Conservation (phyloP, 1,140 invertebrate genomes). For the Drosophila truncata region DNA sequence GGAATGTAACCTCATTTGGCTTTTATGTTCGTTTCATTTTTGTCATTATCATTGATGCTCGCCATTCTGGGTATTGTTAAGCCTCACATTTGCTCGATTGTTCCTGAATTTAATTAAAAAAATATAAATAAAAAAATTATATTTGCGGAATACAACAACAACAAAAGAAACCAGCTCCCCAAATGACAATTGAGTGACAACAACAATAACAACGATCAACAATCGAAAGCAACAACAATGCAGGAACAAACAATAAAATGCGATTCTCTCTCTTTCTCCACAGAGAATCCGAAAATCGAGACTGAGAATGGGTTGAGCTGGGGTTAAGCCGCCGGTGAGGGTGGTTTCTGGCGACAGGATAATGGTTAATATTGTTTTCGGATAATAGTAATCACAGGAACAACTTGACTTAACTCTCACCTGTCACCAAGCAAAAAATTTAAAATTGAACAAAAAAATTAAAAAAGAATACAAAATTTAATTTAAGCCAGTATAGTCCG, state of each 20-base stretch:
- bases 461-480: too few species aligned
- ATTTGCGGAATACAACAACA: slow-evolving; percentile 32
- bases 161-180: slow-evolving; percentile 50
- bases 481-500: too few species aligned
- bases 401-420: slow-evolving; percentile 36
- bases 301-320: slow-evolving; percentile 39
- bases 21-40: slow-evolving; percentile 46
- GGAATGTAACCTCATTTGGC: slow-evolving; percentile 53
- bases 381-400: slow-evolving; percentile 25
- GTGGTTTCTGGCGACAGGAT: slow-evolving; percentile 43
- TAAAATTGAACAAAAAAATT: too few species aligned
- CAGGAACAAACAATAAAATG: slow-evolving; percentile 58
- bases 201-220: slow-evolving; percentile 56
- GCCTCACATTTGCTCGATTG: slow-evolving; percentile 71
- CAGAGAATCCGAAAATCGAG: slow-evolving; percentile 26
- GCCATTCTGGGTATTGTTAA: slow-evolving; percentile 61
- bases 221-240: slow-evolving; percentile 64
- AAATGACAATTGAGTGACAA: slow-evolving; percentile 78
- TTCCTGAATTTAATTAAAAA: slow-evolving; percentile 80
- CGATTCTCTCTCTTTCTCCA: slow-evolving; percentile 41
- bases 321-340: slow-evolving; percentile 44
- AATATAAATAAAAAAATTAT: slow-evolving; percentile 53
- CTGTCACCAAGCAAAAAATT: neutral
- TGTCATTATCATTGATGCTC: slow-evolving; percentile 61
- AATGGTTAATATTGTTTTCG: slow-evolving; percentile 32